A percentile compares a stretch with the other conserved stretches of the same genome.
phyloP scores from a whole-genome alignment of 2,888 invertebrate genomes.

The Sceliomorpha sp. region DNA sequence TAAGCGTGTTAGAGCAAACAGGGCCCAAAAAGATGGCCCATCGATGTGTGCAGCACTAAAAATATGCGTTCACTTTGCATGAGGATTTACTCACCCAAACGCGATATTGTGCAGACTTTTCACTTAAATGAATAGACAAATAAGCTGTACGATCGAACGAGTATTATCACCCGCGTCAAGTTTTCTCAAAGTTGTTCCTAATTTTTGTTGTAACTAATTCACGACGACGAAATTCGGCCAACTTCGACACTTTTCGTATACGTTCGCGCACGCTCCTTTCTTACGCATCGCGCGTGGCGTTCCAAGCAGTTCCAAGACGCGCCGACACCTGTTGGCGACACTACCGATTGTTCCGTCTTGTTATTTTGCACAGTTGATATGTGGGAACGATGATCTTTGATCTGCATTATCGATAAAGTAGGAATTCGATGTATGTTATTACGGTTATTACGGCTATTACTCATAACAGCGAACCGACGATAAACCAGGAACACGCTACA shows the following conservation, averaged over 20 bases:
- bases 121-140: slow-evolving; percentile 29
- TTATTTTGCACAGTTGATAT: too few relatives aligned
- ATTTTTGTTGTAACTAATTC: slow-evolving; percentile 76
- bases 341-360: too few relatives aligned
- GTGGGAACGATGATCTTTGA: too few relatives aligned
- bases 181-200: slow-evolving; percentile 69
- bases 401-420: too few relatives aligned
- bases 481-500: too few relatives aligned
- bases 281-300: too few relatives aligned
- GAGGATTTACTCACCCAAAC: slow-evolving; percentile 43
- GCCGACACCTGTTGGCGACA: too few relatives aligned
- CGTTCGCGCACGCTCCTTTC: too few relatives aligned
- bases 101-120: slow-evolving; percentile 30
- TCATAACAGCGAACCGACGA: too few relatives aligned
- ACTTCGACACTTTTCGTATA: slow-evolving; percentile 42
- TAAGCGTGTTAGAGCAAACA: slow-evolving; percentile 30
- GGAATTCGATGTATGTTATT: too few relatives aligned
- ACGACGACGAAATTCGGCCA: slow-evolving; percentile 68
- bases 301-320: too few relatives aligned
- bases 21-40: slow-evolving; percentile 59
- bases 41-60: slow-evolving; percentile 43
- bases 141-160: slow-evolving; percentile 54
- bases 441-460: too few relatives aligned
- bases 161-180: slow-evolving; percentile 65
- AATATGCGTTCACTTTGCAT: slow-evolving; percentile 20